Evolutionary conservation across 2,113 vertebrate genomes (phyloP).

Genomic region (Seriola dumerili): DNA sequence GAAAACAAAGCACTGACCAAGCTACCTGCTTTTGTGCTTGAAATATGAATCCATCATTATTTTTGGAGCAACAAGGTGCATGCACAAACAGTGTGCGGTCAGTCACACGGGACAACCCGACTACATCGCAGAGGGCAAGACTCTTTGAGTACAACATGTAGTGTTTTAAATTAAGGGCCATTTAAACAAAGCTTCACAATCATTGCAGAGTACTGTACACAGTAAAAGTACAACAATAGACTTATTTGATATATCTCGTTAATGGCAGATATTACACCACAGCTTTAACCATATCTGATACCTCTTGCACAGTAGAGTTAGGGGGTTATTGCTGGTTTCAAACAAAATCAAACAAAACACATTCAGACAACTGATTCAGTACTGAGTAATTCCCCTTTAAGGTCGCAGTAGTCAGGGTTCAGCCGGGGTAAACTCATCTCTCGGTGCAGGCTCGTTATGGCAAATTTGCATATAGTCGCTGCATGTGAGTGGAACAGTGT

Average conservation of each 20-base stretch:
- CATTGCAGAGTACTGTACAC: conserved; percentile 76
- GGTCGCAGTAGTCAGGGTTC: conserved; percentile 55
- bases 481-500: conserved; percentile 59
- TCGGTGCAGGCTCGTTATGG: conserved; percentile 59
- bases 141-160: conserved; percentile 67
- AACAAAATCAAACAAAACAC: conserved; percentile 70
- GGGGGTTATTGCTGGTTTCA: conserved; percentile 86
- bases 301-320: conserved; percentile 72
- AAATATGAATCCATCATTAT: conserved; percentile 67
- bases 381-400: conserved; percentile 50
- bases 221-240: conserved; percentile 77
- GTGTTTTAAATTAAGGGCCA: conserved; percentile 66
- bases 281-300: conserved; percentile 69
- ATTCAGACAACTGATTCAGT: conserved; percentile 71
- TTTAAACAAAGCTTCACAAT: conserved; percentile 80
- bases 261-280: conserved; percentile 75
- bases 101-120: conserved; percentile 57
- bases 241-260: conserved; percentile 73
- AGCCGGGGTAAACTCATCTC: conserved; percentile 58
- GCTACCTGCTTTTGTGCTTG: conserved; percentile 82
- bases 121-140: conserved; percentile 63
- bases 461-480: conserved; percentile 78
- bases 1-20: conserved; percentile 66
- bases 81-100: conserved; percentile 61
- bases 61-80: conserved; percentile 63